Base-by-base conservation (phyloP, 2,797 vertebrate species). In the Cossypha niveicapilla region DNA sequence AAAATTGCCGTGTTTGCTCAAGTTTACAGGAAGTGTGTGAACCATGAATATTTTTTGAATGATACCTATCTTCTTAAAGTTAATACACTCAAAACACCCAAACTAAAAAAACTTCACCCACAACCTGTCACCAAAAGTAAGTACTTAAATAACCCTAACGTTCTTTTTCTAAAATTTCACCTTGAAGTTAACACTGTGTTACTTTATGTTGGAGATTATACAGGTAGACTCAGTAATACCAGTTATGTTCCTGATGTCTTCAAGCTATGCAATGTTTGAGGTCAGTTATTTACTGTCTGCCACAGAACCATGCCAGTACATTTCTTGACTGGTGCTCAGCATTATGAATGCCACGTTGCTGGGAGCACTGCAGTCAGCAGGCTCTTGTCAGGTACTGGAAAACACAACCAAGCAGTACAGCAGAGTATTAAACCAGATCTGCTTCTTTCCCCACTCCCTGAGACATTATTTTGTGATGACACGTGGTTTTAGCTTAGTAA, bases 21-120 rank as follows among this genome's bases (percentile, higher is more conserved):
- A 91, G 42, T 90, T 96, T 95, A 86, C 88, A 94, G 94, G 94
- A 93, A 94, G 53, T 76, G 68, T 86, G 79, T 80, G 85, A 92
- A 86, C 28, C 10, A 44, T 60, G 54, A 93, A 61, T 88, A 57
- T 47, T 71, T 90, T 92, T 74, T 79, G 68, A 50, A 72, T 81
- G 56, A 65, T 75, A 50, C 44, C 53, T 87, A 5, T 79, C 68
- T 87, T 71, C 50, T 80, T 35, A 32, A 90, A 82, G 56, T 86
- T 72, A 70, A 87, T 60, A 78, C 18, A 62, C 32, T 83, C 45
- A 14, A 61, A 91, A 94, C 35, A 13, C 30, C 11, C 32, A 68
- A 75, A 48, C 45, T 48, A 27, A 85, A 66, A 76, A 54, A 48
- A 6, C 0, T 37, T 22, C 42, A 57, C 24, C 66, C 30, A 56